These are phyloP conservation scores for Tragelaphus imberbis DNA, from an alignment of 2,113 vertebrate genomes.

Conservation along the genomic window DNA sequence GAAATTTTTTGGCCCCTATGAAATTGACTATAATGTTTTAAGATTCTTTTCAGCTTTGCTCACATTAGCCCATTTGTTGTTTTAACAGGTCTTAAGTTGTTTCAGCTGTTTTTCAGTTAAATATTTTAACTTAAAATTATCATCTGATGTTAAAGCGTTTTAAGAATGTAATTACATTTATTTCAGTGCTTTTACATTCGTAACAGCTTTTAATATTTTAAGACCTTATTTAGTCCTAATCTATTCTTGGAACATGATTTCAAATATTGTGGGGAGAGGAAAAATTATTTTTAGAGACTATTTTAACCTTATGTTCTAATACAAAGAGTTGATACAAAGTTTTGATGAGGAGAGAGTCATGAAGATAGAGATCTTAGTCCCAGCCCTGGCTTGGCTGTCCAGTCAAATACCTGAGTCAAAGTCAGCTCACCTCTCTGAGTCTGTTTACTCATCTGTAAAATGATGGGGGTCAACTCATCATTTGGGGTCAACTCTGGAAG, in stretches of 20 bases:
- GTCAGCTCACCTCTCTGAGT: not conserved
- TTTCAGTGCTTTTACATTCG: not conserved
- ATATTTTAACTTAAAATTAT: constrained; percentile 22
- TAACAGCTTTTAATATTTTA: constrained; percentile 33
- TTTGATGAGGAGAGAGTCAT: not conserved
- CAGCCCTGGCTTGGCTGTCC: not conserved
- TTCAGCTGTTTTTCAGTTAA: constrained; percentile 56
- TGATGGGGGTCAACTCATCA: not conserved
- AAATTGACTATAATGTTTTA: constrained; percentile 46
- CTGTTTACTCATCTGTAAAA: not conserved
- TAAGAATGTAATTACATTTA: constrained; percentile 23
- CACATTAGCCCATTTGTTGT: constrained; percentile 22
- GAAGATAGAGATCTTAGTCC: not conserved
- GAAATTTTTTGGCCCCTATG: not conserved
- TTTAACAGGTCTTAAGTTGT: constrained; percentile 55
- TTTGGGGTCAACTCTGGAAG: not conserved
- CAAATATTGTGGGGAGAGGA: not conserved
- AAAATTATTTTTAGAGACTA: not conserved
- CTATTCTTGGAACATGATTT: constrained; percentile 36
- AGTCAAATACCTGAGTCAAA: not conserved
- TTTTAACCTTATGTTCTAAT: not conserved
- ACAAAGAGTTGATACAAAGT: not conserved
- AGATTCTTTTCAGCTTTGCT: constrained; percentile 21
- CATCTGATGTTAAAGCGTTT: not conserved
- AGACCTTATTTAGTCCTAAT: constrained; percentile 15